A percentile compares a stretch with the other conserved stretches of the same genome.
These are phyloP conservation scores for Ctenosaura bakeri DNA, from an alignment of 2,797 vertebrate species.

Conservation along the genomic window DNA sequence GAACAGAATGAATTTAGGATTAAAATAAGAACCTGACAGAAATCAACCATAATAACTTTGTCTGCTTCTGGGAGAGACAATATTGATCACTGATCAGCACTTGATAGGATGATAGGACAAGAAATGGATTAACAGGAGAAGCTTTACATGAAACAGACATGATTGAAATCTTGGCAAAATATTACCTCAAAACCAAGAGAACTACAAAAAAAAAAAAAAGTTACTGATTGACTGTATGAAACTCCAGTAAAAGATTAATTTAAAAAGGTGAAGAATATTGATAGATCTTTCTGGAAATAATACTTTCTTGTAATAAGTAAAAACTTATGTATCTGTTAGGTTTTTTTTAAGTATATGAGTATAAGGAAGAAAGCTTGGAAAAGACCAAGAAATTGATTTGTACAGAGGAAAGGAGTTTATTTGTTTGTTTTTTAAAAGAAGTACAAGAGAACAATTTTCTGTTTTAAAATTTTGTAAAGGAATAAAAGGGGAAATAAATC, in stretches of 20 bases:
- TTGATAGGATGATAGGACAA: background rate
- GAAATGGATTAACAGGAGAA: background rate
- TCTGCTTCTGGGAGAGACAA: background rate
- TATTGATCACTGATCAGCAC: background rate
- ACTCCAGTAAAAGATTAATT: background rate
- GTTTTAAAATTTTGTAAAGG: background rate
- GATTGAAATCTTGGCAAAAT: background rate
- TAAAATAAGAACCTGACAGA: too few relatives aligned
- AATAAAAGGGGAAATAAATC: background rate
- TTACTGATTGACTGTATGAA: background rate
- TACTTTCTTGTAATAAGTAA: too few relatives aligned
- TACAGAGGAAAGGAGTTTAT: background rate
- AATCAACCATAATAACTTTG: too few relatives aligned
- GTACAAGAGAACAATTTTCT: background rate
- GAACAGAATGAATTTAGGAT: too few relatives aligned
- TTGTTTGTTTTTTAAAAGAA: background rate
- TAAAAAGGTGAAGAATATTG: background rate
- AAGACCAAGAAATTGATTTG: background rate
- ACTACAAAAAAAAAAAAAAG: background rate
- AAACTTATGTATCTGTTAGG: too few relatives aligned
- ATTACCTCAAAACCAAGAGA: background rate
- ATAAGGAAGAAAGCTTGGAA: background rate
- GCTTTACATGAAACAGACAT: background rate
- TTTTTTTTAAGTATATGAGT: too few relatives aligned
- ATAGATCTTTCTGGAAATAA: background rate